Base-by-base conservation (phyloP, 2,113 vertebrate genomes). In the Cyphomyrus plagiostoma region DNA sequence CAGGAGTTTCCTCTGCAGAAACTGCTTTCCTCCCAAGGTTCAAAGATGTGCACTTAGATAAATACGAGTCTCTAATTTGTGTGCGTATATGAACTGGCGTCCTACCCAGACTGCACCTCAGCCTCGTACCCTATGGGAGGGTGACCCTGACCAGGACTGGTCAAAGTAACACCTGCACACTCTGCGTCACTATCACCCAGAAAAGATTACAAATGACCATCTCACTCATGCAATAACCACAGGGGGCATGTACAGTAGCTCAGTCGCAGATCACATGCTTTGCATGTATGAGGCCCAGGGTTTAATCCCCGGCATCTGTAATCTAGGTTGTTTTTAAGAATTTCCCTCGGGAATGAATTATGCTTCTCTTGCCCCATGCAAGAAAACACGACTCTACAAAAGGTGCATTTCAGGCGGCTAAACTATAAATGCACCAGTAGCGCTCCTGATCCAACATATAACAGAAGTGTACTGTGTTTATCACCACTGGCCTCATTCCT, bases 261-360 rank as follows among this genome's bases (percentile, higher is more conserved):
- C 89, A 88, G 90, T 89, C 23, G 88, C 86, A 89, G 90, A 77
- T 30, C 82, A 82, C 87, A 89, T 90, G 82, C 88, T 90, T 90
- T 86, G 87, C 90, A 90, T 90, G 80, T 74, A 88, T 89, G 83
- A 50, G 46, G 45, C 5, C 21, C 42, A 1, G 42, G 80, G 35
- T 45, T 45, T 42, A 19, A 19, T 23, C 80, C 80, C 3, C 23
- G 1, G 23, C 39, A 46, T 74, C 70, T 39, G 30, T 13, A 39
- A 3, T 10, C 58, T 26, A 1, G 9, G 23, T 26, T n/a, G 21
- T 62, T 66, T 66, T 66, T 66, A 66, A 26, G 58, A 66, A 66
- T 66, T 66, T 26, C 0, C n/a, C 9, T n/a, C n/a, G 11, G 58
- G 58, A n/a, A 66, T 66, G 3, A 45, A 35, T 82, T 5, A 7